Conservation (phyloP, 2,797 vertebrate genomes). For the Octomys mimax region DNA sequence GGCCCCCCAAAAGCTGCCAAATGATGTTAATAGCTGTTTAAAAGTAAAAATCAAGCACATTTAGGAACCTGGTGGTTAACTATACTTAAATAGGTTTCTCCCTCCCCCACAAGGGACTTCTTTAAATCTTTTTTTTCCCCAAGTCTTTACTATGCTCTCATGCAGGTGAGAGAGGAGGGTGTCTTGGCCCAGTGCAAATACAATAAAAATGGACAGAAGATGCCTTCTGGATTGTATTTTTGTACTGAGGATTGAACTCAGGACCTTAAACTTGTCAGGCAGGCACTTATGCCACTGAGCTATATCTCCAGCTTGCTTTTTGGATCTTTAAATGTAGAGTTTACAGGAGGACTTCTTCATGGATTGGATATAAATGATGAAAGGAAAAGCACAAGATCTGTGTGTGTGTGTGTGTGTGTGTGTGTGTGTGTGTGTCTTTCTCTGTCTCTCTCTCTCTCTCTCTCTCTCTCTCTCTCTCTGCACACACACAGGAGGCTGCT, state of each 20-base stretch:
- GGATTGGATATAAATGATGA: neutral
- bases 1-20: neutral
- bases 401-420: no score
- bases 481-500: neutral
- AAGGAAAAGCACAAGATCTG: conserved; percentile 57
- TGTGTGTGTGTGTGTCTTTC: no score
- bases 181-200: neutral
- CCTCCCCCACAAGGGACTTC: neutral
- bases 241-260: no score
- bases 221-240: no score
- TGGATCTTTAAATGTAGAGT: neutral
- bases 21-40: neutral
- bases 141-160: conserved; percentile 8
- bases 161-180: neutral
- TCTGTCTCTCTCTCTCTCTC: neutral
- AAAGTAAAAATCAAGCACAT: neutral
- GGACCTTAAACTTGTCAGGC: no score
- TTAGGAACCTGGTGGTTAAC: neutral
- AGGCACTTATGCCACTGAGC: no score
- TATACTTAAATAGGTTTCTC: neutral
- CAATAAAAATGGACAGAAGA: neutral
- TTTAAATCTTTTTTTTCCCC: neutral
- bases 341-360: neutral
- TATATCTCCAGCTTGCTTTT: neutral
- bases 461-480: neutral